Percentiles rank a stretch among this genome's conserved stretches.
Conservation (phyloP, 2,888 invertebrate species). For the Copidosoma aretas region DNA sequence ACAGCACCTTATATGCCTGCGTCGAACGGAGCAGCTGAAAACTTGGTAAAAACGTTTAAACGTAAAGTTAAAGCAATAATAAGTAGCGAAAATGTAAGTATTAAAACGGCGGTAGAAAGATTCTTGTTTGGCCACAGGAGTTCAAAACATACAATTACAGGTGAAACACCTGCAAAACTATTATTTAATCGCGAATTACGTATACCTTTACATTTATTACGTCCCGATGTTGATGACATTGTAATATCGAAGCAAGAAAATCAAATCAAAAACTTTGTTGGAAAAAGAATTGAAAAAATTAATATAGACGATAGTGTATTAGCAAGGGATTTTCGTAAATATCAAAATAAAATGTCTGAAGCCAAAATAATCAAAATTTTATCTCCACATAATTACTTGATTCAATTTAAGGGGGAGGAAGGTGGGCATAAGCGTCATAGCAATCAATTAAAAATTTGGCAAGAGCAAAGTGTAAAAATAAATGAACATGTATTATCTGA, state of each 20-base stretch:
- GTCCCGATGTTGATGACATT: not conserved
- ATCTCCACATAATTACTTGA: too few relatives aligned
- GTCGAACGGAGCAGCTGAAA: conserved; percentile 34
- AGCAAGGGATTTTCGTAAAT: too few relatives aligned
- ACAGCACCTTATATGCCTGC: not conserved
- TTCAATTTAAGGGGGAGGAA: too few relatives aligned
- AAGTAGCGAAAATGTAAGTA: not conserved
- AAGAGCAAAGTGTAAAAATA: too few relatives aligned
- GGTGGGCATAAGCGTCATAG: too few relatives aligned
- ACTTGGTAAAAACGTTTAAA: not conserved
- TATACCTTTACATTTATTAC: not conserved
- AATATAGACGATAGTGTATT: too few relatives aligned
- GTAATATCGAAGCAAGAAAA: not conserved
- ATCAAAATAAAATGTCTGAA: too few relatives aligned
- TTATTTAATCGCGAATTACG: conserved; percentile 17
- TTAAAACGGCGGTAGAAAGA: conserved; percentile 22
- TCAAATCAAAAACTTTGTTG: too few relatives aligned
- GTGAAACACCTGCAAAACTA: conserved; percentile 30
- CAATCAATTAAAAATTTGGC: too few relatives aligned
- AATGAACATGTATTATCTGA: too few relatives aligned
- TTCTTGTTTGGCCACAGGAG: conserved; percentile 29
- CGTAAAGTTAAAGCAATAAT: conserved; percentile 1
- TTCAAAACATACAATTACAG: conserved; percentile 31
- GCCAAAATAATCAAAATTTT: too few relatives aligned
- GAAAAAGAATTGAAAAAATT: too few relatives aligned